These are phyloP conservation scores for Hoplodrina blanda DNA, from an alignment of 2,888 invertebrate genomes.

Conservation along the genomic window DNA sequence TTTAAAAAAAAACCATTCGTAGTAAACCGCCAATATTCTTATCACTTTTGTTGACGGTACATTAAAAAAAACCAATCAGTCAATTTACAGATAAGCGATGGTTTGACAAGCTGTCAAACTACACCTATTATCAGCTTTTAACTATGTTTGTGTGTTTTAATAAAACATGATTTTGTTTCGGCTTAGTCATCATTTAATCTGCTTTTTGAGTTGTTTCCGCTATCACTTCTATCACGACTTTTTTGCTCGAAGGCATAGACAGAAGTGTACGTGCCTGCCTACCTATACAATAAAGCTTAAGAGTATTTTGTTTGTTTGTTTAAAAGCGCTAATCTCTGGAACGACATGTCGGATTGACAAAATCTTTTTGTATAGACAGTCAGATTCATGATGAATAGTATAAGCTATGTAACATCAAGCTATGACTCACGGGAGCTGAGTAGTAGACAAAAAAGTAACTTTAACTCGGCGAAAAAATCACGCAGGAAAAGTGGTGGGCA, in stretches of 20 bases:
- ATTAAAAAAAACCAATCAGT: conserved; percentile 10
- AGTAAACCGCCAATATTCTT: neutral
- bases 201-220: neutral
- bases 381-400: too few relatives aligned
- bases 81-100: conserved; percentile 30
- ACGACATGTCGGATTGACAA: too few relatives aligned
- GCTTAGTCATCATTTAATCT: conserved; percentile 8
- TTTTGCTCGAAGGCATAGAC: neutral
- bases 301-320: too few relatives aligned
- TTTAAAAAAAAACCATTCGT: conserved; percentile 21
- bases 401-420: too few relatives aligned
- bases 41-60: conserved; percentile 8
- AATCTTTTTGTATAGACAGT: too few relatives aligned
- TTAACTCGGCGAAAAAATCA: too few relatives aligned
- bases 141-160: conserved; percentile 24
- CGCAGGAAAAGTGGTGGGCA: too few relatives aligned
- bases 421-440: too few relatives aligned
- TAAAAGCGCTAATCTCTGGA: too few relatives aligned
- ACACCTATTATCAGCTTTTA: conserved; percentile 39
- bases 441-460: too few relatives aligned
- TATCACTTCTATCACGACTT: neutral
- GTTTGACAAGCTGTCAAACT: conserved; percentile 28
- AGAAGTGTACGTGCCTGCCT: too few relatives aligned
- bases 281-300: too few relatives aligned
- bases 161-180: neutral